Conservation (phyloP, 2,888 invertebrate genomes). For the Patella pellucida region DNA sequence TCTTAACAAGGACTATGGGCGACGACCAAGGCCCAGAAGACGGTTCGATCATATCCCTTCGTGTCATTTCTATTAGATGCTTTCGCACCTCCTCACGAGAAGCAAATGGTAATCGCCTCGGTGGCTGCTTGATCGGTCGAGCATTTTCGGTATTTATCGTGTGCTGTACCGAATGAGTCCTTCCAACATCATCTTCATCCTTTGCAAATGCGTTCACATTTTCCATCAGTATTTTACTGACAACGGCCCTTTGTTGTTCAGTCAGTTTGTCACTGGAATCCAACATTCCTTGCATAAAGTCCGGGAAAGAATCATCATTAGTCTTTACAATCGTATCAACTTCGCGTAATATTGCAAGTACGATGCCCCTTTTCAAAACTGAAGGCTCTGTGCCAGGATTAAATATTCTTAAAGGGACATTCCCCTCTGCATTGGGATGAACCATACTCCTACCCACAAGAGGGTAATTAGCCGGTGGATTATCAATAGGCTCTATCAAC, state of each 20-base stretch:
- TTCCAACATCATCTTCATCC: background rate
- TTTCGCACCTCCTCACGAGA: background rate
- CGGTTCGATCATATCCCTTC: background rate
- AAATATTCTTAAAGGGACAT: background rate
- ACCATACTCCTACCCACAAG: background rate
- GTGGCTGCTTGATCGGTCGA: background rate
- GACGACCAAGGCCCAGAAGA: background rate
- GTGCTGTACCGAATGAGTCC: background rate
- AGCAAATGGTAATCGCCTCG: background rate
- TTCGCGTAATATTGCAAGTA: no score
- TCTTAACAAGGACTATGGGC: background rate
- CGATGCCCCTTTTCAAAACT: no score
- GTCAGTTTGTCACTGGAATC: no score
- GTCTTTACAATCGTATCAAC: no score
- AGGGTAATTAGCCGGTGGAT: background rate
- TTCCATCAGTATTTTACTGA: background rate
- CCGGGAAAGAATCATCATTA: no score
- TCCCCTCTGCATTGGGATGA: background rate
- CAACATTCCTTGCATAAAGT: no score
- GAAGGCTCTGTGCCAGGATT: background rate
- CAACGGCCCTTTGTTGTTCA: no score
- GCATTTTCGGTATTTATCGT: background rate
- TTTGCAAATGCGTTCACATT: background rate
- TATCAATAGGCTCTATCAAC: background rate
- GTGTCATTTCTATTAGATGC: background rate